A percentile compares a stretch with the other conserved stretches of the same genome.
These are phyloP conservation scores for Tamandua tetradactyla DNA, from an alignment of 2,797 vertebrate species.

Conservation along the genomic window DNA sequence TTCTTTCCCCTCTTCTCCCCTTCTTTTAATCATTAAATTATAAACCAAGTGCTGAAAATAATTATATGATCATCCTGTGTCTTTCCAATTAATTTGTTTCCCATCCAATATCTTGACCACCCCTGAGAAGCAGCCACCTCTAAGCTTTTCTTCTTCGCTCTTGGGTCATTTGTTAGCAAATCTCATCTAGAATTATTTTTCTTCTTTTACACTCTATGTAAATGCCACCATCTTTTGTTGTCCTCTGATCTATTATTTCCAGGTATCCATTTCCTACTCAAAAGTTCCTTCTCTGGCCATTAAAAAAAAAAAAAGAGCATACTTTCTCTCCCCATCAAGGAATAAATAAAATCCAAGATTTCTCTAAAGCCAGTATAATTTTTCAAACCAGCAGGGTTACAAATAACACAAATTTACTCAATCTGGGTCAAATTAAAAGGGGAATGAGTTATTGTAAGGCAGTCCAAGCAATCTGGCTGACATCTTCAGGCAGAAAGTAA, in stretches of 20 bases:
- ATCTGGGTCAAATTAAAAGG: slow-evolving; percentile 36
- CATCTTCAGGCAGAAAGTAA: slow-evolving; percentile 43
- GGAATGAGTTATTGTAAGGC: slow-evolving; percentile 1
- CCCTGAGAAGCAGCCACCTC: background rate
- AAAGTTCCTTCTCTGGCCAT: background rate
- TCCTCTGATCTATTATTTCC: background rate
- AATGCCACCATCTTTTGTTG: background rate
- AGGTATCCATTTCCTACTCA: background rate
- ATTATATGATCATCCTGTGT: background rate
- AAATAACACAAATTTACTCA: slow-evolving; percentile 13
- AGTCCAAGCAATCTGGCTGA: slow-evolving; percentile 5
- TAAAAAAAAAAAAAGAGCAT: background rate
- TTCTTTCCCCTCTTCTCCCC: background rate
- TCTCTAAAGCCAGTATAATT: background rate
- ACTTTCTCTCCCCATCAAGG: background rate
- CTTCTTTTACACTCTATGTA: background rate
- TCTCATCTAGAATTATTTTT: background rate
- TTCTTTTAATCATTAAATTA: slow-evolving; percentile 5
- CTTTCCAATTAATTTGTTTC: background rate
- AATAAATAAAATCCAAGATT: slow-evolving; percentile 37
- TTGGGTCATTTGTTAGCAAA: background rate
- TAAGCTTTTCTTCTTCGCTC: background rate
- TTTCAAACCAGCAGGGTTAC: slow-evolving; percentile 10
- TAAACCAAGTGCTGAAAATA: background rate
- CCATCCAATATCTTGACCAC: background rate